Evolutionary conservation across 2,113 vertebrate genomes (phyloP).

Genomic region (Buteo buteo): DNA sequence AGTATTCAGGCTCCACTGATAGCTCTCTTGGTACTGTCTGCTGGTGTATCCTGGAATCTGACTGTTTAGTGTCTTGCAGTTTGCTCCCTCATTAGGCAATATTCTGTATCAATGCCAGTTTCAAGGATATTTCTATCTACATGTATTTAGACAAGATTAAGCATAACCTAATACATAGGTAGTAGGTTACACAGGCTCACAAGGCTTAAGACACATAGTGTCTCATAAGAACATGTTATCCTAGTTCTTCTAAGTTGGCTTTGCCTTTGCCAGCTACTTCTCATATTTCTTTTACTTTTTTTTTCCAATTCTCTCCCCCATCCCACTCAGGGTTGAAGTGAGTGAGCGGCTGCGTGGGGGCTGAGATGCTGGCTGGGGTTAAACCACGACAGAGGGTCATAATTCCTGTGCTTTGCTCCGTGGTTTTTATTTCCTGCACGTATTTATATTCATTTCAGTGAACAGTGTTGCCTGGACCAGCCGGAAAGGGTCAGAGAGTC

Average conservation of each 20-base stretch:
- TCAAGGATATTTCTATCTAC: neutral
- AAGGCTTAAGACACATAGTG: neutral
- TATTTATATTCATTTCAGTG: neutral
- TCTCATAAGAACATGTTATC: neutral
- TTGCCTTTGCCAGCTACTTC: neutral
- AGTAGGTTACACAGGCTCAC: neutral
- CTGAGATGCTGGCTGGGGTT: too few species aligned
- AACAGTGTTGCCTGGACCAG: neutral
- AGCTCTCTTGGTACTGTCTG: neutral
- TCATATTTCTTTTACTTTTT: neutral
- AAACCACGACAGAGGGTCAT: accelerated
- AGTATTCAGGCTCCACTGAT: neutral
- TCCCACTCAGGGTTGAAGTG: too few species aligned
- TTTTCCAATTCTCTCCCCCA: too few species aligned
- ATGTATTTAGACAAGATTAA: neutral
- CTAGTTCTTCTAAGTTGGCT: neutral
- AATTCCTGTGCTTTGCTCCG: neutral
- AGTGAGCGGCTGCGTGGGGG: too few species aligned
- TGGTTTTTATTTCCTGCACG: neutral
- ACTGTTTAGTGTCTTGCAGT: neutral
- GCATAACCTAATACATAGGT: neutral
- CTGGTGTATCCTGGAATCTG: neutral
- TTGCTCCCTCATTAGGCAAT: neutral
- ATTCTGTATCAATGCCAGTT: neutral
- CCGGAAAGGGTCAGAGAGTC: neutral